Base-by-base conservation (phyloP, 2,113 vertebrate species). In the Onychostruthus taczanowskii region DNA sequence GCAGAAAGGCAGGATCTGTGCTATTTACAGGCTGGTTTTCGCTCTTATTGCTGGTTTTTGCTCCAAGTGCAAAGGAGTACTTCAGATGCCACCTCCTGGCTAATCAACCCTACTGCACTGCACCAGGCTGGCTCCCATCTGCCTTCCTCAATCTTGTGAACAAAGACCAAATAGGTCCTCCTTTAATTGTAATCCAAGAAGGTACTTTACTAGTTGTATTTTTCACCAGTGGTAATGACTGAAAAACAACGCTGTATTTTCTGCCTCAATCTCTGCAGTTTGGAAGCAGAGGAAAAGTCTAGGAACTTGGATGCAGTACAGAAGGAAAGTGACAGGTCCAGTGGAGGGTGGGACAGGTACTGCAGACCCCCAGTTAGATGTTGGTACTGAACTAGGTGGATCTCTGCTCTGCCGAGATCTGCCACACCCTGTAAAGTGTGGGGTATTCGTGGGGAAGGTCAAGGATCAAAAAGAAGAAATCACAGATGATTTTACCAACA, bases 81-180 rank as follows among this genome's bases (percentile, higher is more conserved):
- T 83, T n/a, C 80, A 69, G 94, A 89, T 93, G 97, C 97, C 98
- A 97, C 87, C 98, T 97, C 70, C 94, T 97, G 97, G 96, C 59
- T 72, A 69, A 81, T 16, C 43, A 30, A 1, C 14, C 26, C 59
- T 39, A 93, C 39, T 95, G 79, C 97, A 95, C 6, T n/a, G 6
- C 21, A 63, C 35, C 18, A 4, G 15, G 6, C 30, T 44, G 28
- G 3, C 22, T 49, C 39, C n/a, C 47, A 24, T 3, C 41, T 43
- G 58, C 31, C 31, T 46, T 66, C 46, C 41, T 52, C 46, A 49
- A 12, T 8, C 16, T 44, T 30, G 11, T 6, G 27, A 87, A 67
- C 12, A 46, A 6, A 66, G 18, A 56, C 0, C 0, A 81, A 95
- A 52, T 10, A 15, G 20, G 4, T 13, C 80, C 31, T 89, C 28